Percentiles rank a stretch among this genome's conserved stretches.
These are phyloP conservation scores for Patella caerulea DNA, from an alignment of 2,888 invertebrate genomes.

Conservation along the genomic window DNA sequence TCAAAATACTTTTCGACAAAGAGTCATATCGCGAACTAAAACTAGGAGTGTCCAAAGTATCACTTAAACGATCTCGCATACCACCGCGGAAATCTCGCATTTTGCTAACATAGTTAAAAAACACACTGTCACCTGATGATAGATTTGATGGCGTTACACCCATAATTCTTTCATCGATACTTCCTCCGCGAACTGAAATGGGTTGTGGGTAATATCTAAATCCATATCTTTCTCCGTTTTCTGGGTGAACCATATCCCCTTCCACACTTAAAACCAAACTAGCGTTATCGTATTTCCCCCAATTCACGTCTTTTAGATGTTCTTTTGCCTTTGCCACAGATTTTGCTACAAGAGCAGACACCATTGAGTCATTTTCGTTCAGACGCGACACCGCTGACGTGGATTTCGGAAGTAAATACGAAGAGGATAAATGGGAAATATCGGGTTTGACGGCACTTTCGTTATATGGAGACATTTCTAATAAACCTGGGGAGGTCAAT, in stretches of 20 bases:
- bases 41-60: not conserved
- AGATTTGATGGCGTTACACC: not conserved
- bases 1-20: not conserved
- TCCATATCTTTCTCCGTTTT: constrained; percentile 44
- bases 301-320: constrained; percentile 48
- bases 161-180: constrained; percentile 13
- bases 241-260: constrained; percentile 53
- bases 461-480: constrained; percentile 29
- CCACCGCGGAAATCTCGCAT: constrained; percentile 34
- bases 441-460: constrained; percentile 6
- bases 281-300: constrained; percentile 55
- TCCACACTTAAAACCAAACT: constrained; percentile 60
- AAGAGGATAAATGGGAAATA: not conserved
- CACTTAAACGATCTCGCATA: constrained; percentile 27
- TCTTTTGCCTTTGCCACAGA: constrained; percentile 52
- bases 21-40: not conserved
- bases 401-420: constrained; percentile 3
- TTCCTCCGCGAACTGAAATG: constrained; percentile 49
- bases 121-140: constrained; percentile 31
- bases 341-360: constrained; percentile 54
- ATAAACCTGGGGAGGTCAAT: constrained; percentile 33
- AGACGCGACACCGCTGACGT: constrained; percentile 3
- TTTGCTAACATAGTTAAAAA: constrained; percentile 36
- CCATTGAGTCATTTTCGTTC: constrained; percentile 42
- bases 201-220: constrained; percentile 61